Base-by-base conservation (phyloP, 1,140 invertebrate species). In the Pemphigus obesinymphae region DNA sequence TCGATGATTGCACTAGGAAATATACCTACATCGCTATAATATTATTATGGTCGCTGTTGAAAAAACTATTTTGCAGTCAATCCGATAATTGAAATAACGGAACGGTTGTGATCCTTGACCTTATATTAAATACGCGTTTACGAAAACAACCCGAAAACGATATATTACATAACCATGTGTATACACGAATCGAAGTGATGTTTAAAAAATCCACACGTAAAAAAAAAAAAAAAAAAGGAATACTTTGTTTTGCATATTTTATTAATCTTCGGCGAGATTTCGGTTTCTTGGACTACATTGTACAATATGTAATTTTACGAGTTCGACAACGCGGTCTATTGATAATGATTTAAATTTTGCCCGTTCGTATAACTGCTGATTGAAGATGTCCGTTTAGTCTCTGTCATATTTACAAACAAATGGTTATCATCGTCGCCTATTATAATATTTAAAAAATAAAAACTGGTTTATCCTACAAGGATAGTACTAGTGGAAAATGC, bases 81-180 rank as follows among this genome's bases (percentile, higher is more conserved):
- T 45, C 53, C 48, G 15, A 75, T 53, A 75, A 55, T 75, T 50
- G 70, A 45, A 73, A 73, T 73, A 73, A 73, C 43, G 70, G 43
- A 73, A 73, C 26, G 23, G n/a, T 17, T 45, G 23, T 73, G 26
- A 73, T 48, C 43, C 48, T 2, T 73, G 70, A 73, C 43, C 43
- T 43, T 5, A n/a, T n/a, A n/a, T n/a, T n/a, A n/a, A n/a, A n/a
- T n/a, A n/a, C 0, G 26, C 29, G 26, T 61, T 61, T 55, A 6
- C 26, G n/a, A 58, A 55, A 23, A 58, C 11, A 26, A 13, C 53
- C 1, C 1, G 23, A 58, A 23, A 6, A 26, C 4, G n/a, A n/a
- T n/a, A n/a, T n/a, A n/a, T n/a, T n/a, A n/a, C n/a, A n/a, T n/a
- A n/a, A n/a, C n/a, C n/a, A n/a, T n/a, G n/a, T n/a, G n/a, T n/a